A percentile compares a stretch with the other conserved stretches of the same genome.
These are phyloP conservation scores for Chelonia mydas DNA, from an alignment of 2,797 vertebrate species.

Conservation along the genomic window DNA sequence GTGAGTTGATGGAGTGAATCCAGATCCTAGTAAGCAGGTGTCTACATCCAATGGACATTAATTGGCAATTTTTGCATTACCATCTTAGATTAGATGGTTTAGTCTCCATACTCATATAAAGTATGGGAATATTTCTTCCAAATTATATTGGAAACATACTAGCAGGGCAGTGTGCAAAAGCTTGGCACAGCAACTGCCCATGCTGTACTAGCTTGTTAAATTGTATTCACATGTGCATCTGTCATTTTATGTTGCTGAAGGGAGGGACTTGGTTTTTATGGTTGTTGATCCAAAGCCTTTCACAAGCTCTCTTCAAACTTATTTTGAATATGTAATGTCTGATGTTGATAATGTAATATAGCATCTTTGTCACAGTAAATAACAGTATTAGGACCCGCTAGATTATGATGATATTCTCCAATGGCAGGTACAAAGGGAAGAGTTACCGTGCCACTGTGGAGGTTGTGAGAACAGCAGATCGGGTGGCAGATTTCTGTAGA, in stretches of 20 bases:
- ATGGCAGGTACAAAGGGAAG: constrained; percentile 95
- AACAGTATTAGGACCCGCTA: neutral
- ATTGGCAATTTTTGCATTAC: neutral
- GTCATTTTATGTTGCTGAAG: neutral
- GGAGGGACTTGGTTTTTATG: neutral
- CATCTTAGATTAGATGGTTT: neutral
- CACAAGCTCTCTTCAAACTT: neutral
- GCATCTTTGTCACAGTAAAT: neutral
- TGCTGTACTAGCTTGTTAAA: neutral
- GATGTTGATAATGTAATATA: neutral
- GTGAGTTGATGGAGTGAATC: neutral
- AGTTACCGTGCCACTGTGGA: constrained; percentile 98
- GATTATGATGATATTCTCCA: neutral
- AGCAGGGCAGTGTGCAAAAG: neutral
- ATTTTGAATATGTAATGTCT: neutral
- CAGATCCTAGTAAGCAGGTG: neutral
- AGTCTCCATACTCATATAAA: neutral
- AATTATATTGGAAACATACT: neutral
- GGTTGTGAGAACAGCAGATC: constrained; percentile 95
- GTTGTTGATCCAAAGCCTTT: neutral
- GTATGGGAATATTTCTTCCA: neutral
- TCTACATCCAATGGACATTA: neutral
- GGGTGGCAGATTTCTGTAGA: constrained; percentile 96
- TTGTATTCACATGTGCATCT: neutral
- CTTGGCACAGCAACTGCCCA: neutral